Conservation (phyloP, 2,888 invertebrate species). For the Lysandra coridon region DNA sequence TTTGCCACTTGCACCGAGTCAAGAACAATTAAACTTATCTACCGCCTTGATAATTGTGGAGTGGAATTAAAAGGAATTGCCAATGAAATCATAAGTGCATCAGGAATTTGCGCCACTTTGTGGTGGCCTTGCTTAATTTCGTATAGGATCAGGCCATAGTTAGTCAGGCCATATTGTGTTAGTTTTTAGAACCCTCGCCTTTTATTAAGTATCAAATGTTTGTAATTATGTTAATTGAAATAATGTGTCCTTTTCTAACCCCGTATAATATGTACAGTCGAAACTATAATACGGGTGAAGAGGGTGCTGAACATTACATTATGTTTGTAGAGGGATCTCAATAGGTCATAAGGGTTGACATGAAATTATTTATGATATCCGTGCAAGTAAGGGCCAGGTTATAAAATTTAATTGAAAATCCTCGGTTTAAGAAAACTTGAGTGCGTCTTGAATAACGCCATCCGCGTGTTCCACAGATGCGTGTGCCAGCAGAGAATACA, state of each 20-base stretch:
- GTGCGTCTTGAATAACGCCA: not conserved
- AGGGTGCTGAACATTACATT: not conserved
- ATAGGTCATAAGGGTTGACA: not conserved
- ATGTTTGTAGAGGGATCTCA: not conserved
- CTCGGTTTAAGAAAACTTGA: not conserved
- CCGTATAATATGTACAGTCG: not conserved
- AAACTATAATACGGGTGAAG: not conserved
- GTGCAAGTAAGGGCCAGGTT: not conserved
- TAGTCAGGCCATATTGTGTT: not conserved
- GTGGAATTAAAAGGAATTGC: constrained; percentile 18
- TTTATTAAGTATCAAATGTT: not conserved
- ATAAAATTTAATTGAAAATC: not conserved
- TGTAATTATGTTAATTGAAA: constrained; percentile 8
- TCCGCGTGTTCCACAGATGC: not conserved
- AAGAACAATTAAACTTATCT: constrained; percentile 25
- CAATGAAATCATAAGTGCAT: constrained; percentile 7
- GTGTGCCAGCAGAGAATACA: not conserved
- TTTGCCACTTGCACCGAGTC: not conserved
- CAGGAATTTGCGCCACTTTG: constrained; percentile 9
- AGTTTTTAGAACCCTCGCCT: not conserved
- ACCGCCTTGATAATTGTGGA: constrained; percentile 20
- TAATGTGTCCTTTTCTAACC: not conserved
- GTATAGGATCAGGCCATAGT: not conserved
- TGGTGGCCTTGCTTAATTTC: not conserved
- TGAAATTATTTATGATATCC: not conserved